These are phyloP conservation scores for Euphydryas editha DNA, from an alignment of 2,888 invertebrate genomes.

Conservation along the genomic window DNA sequence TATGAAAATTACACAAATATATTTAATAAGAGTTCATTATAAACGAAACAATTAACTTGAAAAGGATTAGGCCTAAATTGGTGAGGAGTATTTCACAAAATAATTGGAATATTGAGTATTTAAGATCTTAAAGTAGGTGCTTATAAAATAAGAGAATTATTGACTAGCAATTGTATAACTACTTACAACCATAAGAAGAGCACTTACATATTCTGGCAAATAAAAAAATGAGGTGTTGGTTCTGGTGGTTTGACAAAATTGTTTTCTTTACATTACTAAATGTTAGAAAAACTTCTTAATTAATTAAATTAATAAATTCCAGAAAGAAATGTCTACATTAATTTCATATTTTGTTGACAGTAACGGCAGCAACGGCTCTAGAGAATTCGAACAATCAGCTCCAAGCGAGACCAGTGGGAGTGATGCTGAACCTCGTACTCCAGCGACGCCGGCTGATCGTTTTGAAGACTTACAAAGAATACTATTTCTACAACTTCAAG, in stretches of 20 bases:
- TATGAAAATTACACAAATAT: not conserved
- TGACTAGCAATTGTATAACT: not conserved
- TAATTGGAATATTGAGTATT: conserved; percentile 34
- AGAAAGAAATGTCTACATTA: not conserved
- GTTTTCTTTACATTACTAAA: too few relatives aligned
- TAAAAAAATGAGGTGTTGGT: not conserved
- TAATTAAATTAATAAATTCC: not conserved
- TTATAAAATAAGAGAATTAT: conserved; percentile 18
- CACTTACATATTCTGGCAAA: too few relatives aligned
- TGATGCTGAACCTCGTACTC: conserved; percentile 62
- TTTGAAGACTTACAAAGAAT: conserved; percentile 85
- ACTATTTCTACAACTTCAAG: conserved; percentile 77
- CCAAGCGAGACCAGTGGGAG: conserved; percentile 73
- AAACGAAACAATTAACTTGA: conserved; percentile 28
- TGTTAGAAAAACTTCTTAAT: too few relatives aligned
- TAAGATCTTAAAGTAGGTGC: conserved; percentile 28
- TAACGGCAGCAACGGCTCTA: conserved; percentile 72
- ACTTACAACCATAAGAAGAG: not conserved
- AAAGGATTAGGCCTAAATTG: conserved; percentile 22
- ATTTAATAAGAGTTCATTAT: conserved; percentile 10
- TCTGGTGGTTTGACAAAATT: not conserved
- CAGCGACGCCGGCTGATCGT: conserved; percentile 81
- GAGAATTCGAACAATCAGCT: conserved; percentile 76
- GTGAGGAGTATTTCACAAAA: conserved; percentile 18
- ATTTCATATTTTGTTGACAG: conserved; percentile 48